A percentile compares a stretch with the other conserved stretches of the same genome.
Evolutionary conservation across 2,888 invertebrate species (phyloP).

Genomic region (Coecobrya sp.): DNA sequence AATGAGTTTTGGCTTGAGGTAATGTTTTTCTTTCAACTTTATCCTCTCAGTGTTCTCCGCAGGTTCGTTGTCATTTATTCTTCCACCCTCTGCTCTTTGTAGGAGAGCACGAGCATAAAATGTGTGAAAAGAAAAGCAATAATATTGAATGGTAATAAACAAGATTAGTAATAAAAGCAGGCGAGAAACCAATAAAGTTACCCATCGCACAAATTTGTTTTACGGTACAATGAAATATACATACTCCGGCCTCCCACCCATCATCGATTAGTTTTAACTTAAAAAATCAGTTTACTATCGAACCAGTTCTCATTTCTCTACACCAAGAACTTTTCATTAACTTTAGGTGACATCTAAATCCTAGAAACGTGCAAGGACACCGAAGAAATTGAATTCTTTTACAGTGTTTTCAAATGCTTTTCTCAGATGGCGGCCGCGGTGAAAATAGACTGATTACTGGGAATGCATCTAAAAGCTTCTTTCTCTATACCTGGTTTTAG

Average conservation of each 20-base stretch:
- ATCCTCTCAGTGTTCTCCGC: background rate
- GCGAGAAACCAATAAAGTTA: conserved; percentile 41
- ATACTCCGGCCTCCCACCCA: conserved; percentile 14
- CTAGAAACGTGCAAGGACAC: background rate
- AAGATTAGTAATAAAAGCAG: conserved; percentile 14
- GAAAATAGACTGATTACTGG: background rate
- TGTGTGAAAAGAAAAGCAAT: conserved; percentile 28
- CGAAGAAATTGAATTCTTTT: background rate
- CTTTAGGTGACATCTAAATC: conserved; percentile 50
- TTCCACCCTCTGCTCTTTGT: background rate
- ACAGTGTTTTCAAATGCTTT: background rate
- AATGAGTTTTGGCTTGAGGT: background rate
- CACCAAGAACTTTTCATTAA: conserved; percentile 34
- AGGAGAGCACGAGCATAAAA: background rate
- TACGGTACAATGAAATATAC: conserved; percentile 18
- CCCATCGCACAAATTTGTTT: background rate
- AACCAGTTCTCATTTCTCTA: background rate
- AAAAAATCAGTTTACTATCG: background rate
- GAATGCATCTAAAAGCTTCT: background rate
- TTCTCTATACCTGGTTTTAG: background rate
- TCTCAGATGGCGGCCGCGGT: conserved; percentile 36
- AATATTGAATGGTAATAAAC: conserved; percentile 7
- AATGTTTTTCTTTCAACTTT: background rate
- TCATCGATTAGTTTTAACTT: background rate
- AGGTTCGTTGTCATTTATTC: background rate